phyloP scores from a whole-genome alignment of 2,113 vertebrate genomes.

The Brachirus orientalis region DNA sequence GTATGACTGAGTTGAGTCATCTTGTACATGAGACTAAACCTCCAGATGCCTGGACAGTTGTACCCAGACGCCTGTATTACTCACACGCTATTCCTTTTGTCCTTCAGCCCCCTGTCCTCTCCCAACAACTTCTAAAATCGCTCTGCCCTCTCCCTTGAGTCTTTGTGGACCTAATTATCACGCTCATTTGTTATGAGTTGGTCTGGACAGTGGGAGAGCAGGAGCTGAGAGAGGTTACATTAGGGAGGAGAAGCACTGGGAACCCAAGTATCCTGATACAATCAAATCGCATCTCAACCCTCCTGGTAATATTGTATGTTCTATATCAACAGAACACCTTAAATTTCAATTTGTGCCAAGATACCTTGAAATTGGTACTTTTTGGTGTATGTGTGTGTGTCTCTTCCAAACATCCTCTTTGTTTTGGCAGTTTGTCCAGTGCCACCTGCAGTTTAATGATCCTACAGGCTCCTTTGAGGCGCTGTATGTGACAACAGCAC shows the following conservation, averaged over 20 bases:
- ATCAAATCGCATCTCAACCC: too few relatives aligned
- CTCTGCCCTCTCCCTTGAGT: conserved; percentile 23
- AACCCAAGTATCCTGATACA: too few relatives aligned
- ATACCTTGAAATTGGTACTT: conserved; percentile 2
- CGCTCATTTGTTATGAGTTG: conserved; percentile 63
- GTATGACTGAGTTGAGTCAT: conserved; percentile 32
- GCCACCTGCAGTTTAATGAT: conserved; percentile 46
- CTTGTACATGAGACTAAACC: conserved; percentile 39
- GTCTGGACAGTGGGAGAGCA: conserved; percentile 42
- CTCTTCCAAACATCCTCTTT: background rate
- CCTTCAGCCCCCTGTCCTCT: conserved; percentile 16
- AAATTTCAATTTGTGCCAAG: background rate
- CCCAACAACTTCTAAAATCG: conserved; percentile 16
- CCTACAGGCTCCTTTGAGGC: conserved; percentile 12
- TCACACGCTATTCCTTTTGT: conserved; percentile 67
- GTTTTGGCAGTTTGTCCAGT: conserved; percentile 11
- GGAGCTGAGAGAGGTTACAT: conserved; percentile 19
- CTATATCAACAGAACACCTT: background rate
- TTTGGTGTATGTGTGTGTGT: background rate
- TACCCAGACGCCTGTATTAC: conserved; percentile 67
- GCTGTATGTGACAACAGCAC: conserved; percentile 24
- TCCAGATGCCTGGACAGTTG: conserved; percentile 64
- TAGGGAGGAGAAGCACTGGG: conserved; percentile 8
- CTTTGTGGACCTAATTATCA: conserved; percentile 76
- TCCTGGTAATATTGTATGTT: background rate